Evolutionary conservation across 2,113 vertebrate species (phyloP).

Genomic region (Gavia stellata): DNA sequence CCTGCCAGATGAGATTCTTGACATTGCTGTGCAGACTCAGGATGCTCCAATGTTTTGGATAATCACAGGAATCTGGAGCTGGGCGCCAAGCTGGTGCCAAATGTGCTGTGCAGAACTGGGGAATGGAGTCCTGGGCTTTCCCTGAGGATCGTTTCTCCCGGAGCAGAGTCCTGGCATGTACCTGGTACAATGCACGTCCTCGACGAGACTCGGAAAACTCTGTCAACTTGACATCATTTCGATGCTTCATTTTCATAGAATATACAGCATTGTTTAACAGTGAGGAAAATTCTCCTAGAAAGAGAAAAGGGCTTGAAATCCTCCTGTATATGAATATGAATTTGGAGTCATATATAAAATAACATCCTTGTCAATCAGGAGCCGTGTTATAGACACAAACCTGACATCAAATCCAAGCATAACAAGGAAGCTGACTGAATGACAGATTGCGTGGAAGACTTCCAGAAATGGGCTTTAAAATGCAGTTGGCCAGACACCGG

Average conservation of each 20-base stretch:
- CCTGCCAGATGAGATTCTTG: not conserved
- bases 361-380: not conserved
- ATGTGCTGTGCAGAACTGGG: not conserved
- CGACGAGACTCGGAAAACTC: not conserved
- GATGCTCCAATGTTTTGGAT: not conserved
- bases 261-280: not conserved
- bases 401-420: not conserved
- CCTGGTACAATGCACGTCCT: fast-evolving
- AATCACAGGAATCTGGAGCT: not conserved
- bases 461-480: not conserved
- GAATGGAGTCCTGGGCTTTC: not conserved
- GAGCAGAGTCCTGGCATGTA: not conserved
- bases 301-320: not conserved
- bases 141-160: not conserved
- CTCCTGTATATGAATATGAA: not conserved
- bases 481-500: not conserved
- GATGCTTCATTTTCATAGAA: not conserved
- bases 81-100: fast-evolving
- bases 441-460: not conserved
- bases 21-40: not conserved
- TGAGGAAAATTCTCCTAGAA: not conserved
- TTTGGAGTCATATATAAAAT: not conserved
- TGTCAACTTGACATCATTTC: not conserved
- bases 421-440: not conserved
- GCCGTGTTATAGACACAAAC: not conserved